Evolutionary conservation across 2,113 vertebrate genomes (phyloP).

Genomic region (Turnix velox): DNA sequence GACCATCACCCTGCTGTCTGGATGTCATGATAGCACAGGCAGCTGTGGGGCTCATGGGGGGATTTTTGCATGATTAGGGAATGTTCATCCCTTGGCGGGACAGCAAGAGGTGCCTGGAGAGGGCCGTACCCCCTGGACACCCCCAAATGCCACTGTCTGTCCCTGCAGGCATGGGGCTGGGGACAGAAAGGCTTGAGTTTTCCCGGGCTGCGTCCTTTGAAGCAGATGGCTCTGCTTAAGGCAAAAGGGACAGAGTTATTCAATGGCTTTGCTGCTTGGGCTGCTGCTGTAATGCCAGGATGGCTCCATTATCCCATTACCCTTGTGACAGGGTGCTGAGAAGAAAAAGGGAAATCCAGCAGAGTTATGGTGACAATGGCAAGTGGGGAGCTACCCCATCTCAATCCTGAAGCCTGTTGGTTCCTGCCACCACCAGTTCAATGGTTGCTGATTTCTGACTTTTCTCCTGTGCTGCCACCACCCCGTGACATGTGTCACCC

Average conservation of each 20-base stretch:
- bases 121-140: background rate
- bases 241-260: background rate
- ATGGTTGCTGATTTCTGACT: accelerated
- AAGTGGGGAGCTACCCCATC: background rate
- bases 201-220: background rate
- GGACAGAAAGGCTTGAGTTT: background rate
- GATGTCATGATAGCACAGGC: accelerated
- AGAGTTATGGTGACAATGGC: background rate
- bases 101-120: background rate
- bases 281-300: background rate
- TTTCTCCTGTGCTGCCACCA: background rate
- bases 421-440: background rate
- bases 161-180: background rate
- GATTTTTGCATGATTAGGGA: accelerated
- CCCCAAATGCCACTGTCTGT: accelerated
- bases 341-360: no score
- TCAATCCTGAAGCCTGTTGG: background rate
- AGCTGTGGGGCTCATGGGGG: accelerated
- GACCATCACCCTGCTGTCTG: background rate
- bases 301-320: accelerated
- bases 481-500: accelerated
- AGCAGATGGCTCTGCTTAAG: background rate
- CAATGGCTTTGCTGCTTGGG: background rate
- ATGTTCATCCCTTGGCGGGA: background rate
- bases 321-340: accelerated